Base-by-base conservation (phyloP, 2,888 invertebrate species). In the Mongoloraphidia duomilia region DNA sequence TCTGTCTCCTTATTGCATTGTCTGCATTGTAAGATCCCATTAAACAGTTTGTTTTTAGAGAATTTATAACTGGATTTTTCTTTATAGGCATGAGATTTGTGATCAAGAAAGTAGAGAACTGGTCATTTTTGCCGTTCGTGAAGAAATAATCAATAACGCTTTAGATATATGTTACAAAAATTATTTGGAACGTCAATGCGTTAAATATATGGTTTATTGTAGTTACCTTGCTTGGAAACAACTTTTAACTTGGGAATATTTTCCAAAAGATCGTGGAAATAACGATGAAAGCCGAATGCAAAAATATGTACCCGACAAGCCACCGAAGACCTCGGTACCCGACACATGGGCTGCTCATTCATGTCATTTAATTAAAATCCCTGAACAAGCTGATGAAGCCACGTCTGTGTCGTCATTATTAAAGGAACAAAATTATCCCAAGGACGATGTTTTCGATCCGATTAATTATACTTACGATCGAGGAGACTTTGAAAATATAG, bases 271-370 rank as follows among this genome's bases (percentile, higher is more conserved):
- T 41, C 42, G 26, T 5, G 52, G 51, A 8, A 46, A 49, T 39
- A 37, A 47, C 3, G 40, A 51, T 33, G 51, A 47, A 34, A 41
- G 34, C n/a, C 44, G 38, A 10, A 43, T 50, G 41, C 48, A 48
- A 9, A 43, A 44, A 14, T 54, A 52, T 52, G 45, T 34, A 3
- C 44, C 50, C 12, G 54, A 54, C 36, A 35, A 42, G 41, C 40
- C 49, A 26, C 52, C 52, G n/a, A 36, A 35, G 42, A 48, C 51
- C 4, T 54, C 54, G 4, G 48, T 51, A 2, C 48, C 50, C 9
- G 54, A 54, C 42, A 51, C 51, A n/a, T 54, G 54, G 54, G 54
- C 54, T 5, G 52, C 43, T 26, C 26, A 26, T 26, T 26, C 26
- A 26, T 26, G 26, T 26, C 26, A 26, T 26, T 26, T 26, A 26